These are phyloP conservation scores for Eulemur albifrons DNA, from an alignment of 2,797 vertebrate genomes.

Conservation along the genomic window DNA sequence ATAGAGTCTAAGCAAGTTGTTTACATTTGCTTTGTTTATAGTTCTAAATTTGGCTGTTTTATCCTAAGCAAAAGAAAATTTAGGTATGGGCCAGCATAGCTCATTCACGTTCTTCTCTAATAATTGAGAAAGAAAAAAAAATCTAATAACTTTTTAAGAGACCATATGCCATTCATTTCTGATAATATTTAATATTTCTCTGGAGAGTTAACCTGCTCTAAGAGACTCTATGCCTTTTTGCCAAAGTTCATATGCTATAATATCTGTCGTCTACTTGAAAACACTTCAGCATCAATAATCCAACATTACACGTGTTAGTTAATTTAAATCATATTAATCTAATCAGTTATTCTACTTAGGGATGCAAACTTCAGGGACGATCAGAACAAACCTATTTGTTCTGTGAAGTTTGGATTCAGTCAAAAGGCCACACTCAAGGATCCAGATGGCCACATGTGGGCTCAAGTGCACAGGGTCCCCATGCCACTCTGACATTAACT, in stretches of 20 bases:
- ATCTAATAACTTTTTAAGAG: not conserved
- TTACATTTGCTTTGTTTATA: not conserved
- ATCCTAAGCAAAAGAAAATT: not conserved
- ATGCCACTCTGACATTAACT: not conserved
- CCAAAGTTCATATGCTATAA: not conserved
- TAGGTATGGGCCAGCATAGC: accelerated
- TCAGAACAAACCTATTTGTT: not conserved
- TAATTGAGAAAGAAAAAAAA: not conserved
- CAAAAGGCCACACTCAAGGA: not conserved
- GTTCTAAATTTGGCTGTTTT: not conserved
- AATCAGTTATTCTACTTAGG: not conserved
- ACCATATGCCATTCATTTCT: not conserved
- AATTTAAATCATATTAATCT: not conserved
- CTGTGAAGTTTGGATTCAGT: not conserved
- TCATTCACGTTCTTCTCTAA: not conserved
- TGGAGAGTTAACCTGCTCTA: not conserved
- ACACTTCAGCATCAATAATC: not conserved
- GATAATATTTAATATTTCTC: not conserved
- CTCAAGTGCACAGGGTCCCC: not conserved
- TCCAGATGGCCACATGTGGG: not conserved
- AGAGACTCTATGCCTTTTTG: not conserved
- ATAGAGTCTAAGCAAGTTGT: not conserved
- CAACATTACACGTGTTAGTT: not conserved
- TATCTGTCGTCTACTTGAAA: not conserved
- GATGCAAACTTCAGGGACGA: not conserved